These are phyloP conservation scores for Murina feae DNA, from an alignment of 2,113 vertebrate species.

Conservation along the genomic window DNA sequence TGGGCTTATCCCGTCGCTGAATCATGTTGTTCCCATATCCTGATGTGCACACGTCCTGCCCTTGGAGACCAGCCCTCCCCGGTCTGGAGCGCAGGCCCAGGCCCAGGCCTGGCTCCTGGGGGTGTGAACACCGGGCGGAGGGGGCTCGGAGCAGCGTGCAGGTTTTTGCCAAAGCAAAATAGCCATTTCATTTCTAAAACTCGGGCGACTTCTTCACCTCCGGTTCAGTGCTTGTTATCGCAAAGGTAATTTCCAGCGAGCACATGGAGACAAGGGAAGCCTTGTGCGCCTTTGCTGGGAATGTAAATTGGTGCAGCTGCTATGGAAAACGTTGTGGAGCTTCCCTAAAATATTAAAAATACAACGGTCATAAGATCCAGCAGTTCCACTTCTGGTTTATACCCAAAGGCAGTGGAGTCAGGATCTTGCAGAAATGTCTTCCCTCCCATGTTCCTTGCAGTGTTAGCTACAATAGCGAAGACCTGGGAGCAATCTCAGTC, in stretches of 20 bases:
- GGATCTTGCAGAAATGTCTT: background rate
- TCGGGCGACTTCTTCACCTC: background rate
- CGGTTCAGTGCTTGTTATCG: background rate
- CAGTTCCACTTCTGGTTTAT: background rate
- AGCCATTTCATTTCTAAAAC: background rate
- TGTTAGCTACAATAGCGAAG: background rate
- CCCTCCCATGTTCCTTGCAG: background rate
- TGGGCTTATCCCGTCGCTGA: rapidly evolving
- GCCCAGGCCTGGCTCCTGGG: background rate
- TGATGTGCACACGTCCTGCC: background rate
- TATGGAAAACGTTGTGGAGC: background rate
- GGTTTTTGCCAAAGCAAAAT: background rate
- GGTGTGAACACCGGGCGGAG: background rate
- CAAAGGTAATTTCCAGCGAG: background rate
- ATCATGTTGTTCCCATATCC: background rate
- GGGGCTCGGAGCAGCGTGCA: background rate
- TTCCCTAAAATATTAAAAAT: background rate
- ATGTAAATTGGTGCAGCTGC: background rate
- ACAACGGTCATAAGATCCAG: background rate
- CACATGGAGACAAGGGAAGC: background rate
- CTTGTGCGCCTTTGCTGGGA: background rate
- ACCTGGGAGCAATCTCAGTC: background rate
- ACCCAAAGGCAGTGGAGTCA: background rate
- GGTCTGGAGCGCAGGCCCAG: background rate
- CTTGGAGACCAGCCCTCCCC: background rate